phyloP scores from a whole-genome alignment of 2,888 invertebrate genomes.

The Archips xylosteana region DNA sequence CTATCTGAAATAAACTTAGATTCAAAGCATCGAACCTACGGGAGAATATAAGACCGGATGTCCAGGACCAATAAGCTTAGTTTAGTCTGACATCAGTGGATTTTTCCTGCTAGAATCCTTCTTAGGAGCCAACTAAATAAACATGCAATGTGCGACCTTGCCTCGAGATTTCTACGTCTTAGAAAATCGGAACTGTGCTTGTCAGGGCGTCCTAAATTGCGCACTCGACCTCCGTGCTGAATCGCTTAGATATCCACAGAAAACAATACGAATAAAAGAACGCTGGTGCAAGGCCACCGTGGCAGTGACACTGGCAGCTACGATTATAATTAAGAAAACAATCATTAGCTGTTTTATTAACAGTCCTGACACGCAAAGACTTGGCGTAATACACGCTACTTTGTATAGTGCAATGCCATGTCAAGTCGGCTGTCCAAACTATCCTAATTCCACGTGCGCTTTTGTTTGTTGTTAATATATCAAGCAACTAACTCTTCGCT shows the following conservation, averaged over 20 bases:
- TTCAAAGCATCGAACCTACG: no score
- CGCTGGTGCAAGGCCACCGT: not conserved
- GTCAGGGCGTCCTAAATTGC: conserved; percentile 17
- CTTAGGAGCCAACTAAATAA: not conserved
- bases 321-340: conserved; percentile 10
- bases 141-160: conserved; percentile 19
- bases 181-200: conserved; percentile 21
- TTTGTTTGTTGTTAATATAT: no score
- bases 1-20: no score
- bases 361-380: not conserved
- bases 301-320: conserved; percentile 7
- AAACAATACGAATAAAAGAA: conserved; percentile 11
- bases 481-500: not conserved
- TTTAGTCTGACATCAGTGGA: no score
- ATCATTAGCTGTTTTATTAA: not conserved
- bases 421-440: not conserved
- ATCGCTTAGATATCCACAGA: conserved; percentile 14
- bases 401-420: not conserved
- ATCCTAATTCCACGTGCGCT: not conserved
- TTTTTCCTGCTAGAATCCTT: not conserved
- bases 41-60: no score
- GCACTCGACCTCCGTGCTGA: conserved; percentile 17
- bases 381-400: not conserved
- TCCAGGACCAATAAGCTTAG: no score
- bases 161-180: conserved; percentile 13